phyloP scores from a whole-genome alignment of 2,797 vertebrate genomes.

The Phalloptychus januarius region DNA sequence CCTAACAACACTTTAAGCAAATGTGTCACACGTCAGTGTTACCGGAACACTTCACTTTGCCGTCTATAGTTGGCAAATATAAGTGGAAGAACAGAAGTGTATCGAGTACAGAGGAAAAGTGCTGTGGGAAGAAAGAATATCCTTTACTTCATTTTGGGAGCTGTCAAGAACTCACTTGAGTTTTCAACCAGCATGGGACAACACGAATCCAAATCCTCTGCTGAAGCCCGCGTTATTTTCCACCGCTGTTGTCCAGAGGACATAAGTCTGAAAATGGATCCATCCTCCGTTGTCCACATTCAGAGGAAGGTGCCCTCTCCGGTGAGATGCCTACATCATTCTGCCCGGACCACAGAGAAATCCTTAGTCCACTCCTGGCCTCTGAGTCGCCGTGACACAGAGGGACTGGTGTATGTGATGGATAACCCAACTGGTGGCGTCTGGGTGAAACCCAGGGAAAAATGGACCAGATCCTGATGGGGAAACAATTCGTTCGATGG shows the following conservation, averaged over 20 bases:
- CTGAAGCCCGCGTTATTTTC: conserved; percentile 58
- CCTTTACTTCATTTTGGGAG: background rate
- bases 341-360: conserved; percentile 15
- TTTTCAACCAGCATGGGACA: conserved; percentile 72
- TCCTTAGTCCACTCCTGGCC: conserved; percentile 30
- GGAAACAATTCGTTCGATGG: background rate
- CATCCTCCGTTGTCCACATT: conserved; percentile 32
- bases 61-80: conserved; percentile 22
- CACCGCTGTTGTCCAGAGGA: conserved; percentile 34
- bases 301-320: conserved; percentile 38
- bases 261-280: conserved; percentile 40
- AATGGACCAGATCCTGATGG: conserved; percentile 66
- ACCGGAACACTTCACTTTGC: conserved; percentile 56
- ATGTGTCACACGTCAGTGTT: conserved; percentile 56
- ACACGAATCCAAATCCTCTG: conserved; percentile 66
- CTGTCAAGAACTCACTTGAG: background rate
- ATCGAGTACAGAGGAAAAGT: background rate
- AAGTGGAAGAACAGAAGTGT: conserved; percentile 17
- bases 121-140: background rate
- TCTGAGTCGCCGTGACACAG: conserved; percentile 43
- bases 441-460: conserved; percentile 75
- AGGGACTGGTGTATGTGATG: conserved; percentile 77
- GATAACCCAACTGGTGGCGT: conserved; percentile 81
- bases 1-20: conserved; percentile 26
- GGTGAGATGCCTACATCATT: conserved; percentile 8